A percentile compares a stretch with the other conserved stretches of the same genome.
These are phyloP conservation scores for Poeciliopsis turneri DNA, from an alignment of 2,797 vertebrate genomes.

Conservation along the genomic window DNA sequence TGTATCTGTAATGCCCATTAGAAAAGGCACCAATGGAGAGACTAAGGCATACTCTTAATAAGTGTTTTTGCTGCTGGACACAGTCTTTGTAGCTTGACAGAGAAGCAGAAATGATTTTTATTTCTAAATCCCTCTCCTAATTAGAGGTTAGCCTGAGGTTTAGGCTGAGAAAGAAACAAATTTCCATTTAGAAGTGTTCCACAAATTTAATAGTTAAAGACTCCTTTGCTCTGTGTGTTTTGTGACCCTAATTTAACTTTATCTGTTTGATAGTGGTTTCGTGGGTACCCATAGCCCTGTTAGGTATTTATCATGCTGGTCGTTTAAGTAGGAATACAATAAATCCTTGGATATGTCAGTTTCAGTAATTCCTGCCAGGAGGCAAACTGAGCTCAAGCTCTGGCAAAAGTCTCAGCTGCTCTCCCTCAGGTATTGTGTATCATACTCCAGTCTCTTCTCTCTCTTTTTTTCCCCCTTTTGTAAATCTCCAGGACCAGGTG, in stretches of 20 bases:
- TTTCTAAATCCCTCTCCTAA: constrained; percentile 51
- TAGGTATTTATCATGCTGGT: constrained; percentile 27
- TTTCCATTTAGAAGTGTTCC: not conserved
- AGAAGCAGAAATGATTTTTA: constrained; percentile 64
- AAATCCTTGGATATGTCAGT: constrained; percentile 34
- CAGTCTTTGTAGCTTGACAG: constrained; percentile 52
- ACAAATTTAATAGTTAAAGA: constrained; percentile 37
- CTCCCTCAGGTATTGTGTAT: constrained; percentile 32
- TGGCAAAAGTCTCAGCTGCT: constrained; percentile 9
- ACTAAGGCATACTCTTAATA: constrained; percentile 63
- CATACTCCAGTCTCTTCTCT: constrained; percentile 24
- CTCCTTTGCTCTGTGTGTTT: constrained; percentile 39
- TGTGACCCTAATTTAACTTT: constrained; percentile 56
- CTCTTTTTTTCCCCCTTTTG: not conserved
- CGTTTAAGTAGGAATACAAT: constrained; percentile 32
- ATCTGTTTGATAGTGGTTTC: constrained; percentile 41
- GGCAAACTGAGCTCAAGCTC: not conserved
- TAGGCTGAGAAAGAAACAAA: constrained; percentile 41
- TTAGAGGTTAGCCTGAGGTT: constrained; percentile 56
- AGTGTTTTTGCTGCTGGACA: constrained; percentile 60
- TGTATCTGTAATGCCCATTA: constrained; percentile 32
- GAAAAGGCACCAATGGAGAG: constrained; percentile 23
- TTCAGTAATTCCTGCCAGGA: constrained; percentile 20
- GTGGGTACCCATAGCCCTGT: constrained; percentile 13
- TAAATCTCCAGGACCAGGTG: constrained; percentile 67